Evolutionary conservation across 2,113 vertebrate species (phyloP), one percentile per base, ranked within the genome.

Genomic region (Neogobius melanostomus): DNA sequence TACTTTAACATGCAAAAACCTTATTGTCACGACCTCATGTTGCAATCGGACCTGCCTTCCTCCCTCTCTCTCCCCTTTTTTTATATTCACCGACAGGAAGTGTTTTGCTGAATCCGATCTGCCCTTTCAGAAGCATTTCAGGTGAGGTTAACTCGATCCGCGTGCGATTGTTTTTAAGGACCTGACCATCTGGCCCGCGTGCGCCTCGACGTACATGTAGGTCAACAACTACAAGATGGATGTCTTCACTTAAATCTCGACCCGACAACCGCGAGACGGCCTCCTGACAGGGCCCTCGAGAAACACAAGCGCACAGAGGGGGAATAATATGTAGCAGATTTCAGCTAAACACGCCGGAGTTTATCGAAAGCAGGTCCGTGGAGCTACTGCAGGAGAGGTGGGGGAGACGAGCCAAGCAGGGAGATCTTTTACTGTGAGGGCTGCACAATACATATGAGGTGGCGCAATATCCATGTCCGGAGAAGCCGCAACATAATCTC

Each of bases 321-420:
- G 82, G 72, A 71, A 50, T 82, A 88, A 89, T 11, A 60, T 64
- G 69, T 73, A 80, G 83, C 81, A 85, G 1, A 3, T 77, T 72
- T 80, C 60, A 75, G 61, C 75, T 64, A 69, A 71, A 79, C 47
- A 67, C 43, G 74, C 50, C 77, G 14, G 52, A 52, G n/a, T 52
- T 85, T 90, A 92, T 91, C 90, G 85, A 89, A 85, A 78, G n/a
- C 83, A 80, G 86, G 68, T 78, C 83, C 77, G 49, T 47, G 12
- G 72, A 76, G 85, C 88, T 91, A 87, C 86, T 91, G 88, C n/a
- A 4, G 7, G 2, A 17, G 4, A 3, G 15, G 49, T 6, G 48
- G 12, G 48, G 47, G 48, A 11, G 11, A 49, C 0, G 48, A 49
- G 48, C 28, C 28, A 3, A 28, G 28, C 28, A 3, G 28, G 28